These are phyloP conservation scores for Micronycteris hirsuta DNA, from an alignment of 2,113 vertebrate genomes.

Conservation along the genomic window DNA sequence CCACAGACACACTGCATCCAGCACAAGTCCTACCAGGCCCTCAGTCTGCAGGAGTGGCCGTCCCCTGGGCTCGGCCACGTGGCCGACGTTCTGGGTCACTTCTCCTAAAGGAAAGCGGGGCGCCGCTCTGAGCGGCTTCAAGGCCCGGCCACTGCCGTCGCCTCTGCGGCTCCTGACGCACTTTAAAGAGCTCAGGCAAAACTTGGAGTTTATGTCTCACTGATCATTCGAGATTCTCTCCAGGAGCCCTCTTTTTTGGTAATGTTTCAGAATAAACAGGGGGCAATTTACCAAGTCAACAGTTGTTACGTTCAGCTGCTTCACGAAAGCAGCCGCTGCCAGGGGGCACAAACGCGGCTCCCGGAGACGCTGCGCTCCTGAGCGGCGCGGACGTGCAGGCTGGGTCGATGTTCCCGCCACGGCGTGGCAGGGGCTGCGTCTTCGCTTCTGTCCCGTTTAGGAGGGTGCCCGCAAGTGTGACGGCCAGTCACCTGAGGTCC, in stretches of 20 bases:
- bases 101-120: not conserved
- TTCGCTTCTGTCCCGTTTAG: not conserved
- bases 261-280: not conserved
- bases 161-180: not conserved
- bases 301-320: not conserved
- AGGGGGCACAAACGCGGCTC: not conserved
- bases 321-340: not conserved
- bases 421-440: not conserved
- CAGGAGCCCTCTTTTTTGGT: not conserved
- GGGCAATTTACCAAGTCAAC: not conserved
- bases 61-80: not conserved
- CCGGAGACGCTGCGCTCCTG: not conserved
- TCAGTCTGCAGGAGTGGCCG: too few species aligned
- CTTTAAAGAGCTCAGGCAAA: not conserved
- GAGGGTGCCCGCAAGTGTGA: slow-evolving; percentile 24
- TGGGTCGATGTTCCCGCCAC: too few species aligned
- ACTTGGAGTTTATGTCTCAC: not conserved
- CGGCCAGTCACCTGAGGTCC: slow-evolving; percentile 33
- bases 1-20: not conserved
- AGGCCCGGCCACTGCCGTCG: too few species aligned
- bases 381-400: not conserved
- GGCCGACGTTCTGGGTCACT: not conserved
- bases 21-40: not conserved
- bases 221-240: not conserved
- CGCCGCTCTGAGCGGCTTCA: too few species aligned